Evolutionary conservation across 2,888 invertebrate species (phyloP).

Genomic region (Agriopis aurantiaria): DNA sequence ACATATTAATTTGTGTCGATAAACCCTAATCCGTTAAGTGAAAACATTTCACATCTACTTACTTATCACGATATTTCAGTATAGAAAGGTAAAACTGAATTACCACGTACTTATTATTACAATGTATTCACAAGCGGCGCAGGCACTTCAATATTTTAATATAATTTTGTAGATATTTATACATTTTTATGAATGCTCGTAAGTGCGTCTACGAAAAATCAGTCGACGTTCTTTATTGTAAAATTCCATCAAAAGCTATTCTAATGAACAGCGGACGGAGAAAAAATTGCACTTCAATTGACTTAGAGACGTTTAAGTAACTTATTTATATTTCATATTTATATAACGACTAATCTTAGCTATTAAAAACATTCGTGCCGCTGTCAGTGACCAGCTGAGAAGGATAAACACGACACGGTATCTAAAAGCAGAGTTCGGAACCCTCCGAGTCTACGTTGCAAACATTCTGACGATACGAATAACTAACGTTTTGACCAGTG

Average conservation of each 20-base stretch:
- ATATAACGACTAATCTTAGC: neutral
- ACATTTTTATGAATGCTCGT: neutral
- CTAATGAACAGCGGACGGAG: constrained; percentile 62
- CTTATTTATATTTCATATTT: neutral
- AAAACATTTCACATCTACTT: neutral
- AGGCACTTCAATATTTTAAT: neutral
- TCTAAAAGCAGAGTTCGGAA: neutral
- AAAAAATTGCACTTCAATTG: constrained; percentile 57
- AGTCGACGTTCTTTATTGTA: constrained; percentile 47
- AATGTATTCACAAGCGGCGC: neutral
- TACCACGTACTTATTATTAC: no score
- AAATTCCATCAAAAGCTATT: constrained; percentile 60
- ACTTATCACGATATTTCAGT: neutral
- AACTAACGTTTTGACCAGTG: no score
- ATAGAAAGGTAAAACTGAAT: neutral
- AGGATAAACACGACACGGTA: neutral
- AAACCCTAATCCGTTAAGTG: neutral
- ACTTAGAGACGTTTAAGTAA: constrained; percentile 19
- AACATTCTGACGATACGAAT: neutral
- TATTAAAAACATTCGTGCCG: no score
- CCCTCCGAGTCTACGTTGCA: neutral
- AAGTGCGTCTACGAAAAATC: constrained; percentile 31
- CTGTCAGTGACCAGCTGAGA: neutral
- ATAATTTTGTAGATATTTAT: neutral
- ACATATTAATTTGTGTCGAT: neutral